These are phyloP conservation scores for Cyaniris semiargus DNA, from an alignment of 2,888 invertebrate species.

Conservation along the genomic window DNA sequence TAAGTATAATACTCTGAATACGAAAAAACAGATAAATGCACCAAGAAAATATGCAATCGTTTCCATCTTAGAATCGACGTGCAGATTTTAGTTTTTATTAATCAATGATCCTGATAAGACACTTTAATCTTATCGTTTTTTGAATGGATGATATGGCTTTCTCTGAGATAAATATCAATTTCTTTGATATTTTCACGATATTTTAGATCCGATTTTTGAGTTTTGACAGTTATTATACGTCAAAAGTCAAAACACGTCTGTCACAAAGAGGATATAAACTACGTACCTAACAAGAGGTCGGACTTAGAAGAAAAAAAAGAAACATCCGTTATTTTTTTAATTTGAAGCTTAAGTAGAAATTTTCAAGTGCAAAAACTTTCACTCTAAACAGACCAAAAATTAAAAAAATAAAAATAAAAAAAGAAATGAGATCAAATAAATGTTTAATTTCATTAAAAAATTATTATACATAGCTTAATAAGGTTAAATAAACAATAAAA, in stretches of 20 bases:
- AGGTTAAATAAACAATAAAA: no score
- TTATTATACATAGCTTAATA: no score
- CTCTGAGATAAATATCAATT: not conserved
- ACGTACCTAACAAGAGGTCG: no score
- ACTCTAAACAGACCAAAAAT: no score
- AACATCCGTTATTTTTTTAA: no score
- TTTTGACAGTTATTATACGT: not conserved
- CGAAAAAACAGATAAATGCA: slow-evolving; percentile 12
- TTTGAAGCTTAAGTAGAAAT: no score
- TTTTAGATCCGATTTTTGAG: not conserved
- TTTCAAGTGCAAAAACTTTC: no score
- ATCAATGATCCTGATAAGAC: not conserved
- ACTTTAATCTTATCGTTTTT: not conserved
- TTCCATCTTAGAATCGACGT: not conserved
- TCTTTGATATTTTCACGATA: not conserved
- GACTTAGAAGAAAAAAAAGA: no score
- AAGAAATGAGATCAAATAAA: no score
- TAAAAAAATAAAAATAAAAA: no score
- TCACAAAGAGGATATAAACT: no score
- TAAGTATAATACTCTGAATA: slow-evolving; percentile 33
- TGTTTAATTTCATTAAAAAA: no score
- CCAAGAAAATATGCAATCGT: slow-evolving; percentile 1
- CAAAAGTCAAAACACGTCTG: not conserved
- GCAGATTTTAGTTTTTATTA: not conserved
- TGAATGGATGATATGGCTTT: not conserved